Conservation (phyloP, 2,797 vertebrate species). For the Typhlichthys subterraneus region DNA sequence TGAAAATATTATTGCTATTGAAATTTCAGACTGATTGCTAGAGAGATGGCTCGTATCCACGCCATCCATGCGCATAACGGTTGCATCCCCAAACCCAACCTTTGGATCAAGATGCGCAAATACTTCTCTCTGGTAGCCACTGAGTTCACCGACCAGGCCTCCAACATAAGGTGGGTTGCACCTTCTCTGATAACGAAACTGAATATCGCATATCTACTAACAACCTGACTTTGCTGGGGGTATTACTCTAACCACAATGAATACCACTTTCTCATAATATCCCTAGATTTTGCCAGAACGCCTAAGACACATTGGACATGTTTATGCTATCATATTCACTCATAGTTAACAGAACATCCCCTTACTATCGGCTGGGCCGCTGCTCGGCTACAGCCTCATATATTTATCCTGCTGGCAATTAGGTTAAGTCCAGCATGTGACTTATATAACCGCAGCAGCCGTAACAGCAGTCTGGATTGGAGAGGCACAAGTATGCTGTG, state of each 20-base stretch:
- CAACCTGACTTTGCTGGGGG: too few relatives aligned
- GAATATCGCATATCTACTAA: too few relatives aligned
- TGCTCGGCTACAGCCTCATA: slow-evolving; percentile 24
- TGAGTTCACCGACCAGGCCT: slow-evolving; percentile 86
- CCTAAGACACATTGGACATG: too few relatives aligned
- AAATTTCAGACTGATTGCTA: slow-evolving; percentile 83
- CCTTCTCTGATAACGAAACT: background rate
- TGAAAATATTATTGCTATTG: background rate
- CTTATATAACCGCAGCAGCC: slow-evolving; percentile 61
- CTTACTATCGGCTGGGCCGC: slow-evolving; percentile 30
- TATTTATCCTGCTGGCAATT: slow-evolving; percentile 44
- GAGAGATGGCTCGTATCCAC: slow-evolving; percentile 94
- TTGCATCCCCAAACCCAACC: slow-evolving; percentile 90
- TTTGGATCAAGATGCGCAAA: slow-evolving; percentile 91
- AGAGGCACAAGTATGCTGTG: slow-evolving; percentile 60
- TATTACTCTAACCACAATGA: too few relatives aligned
- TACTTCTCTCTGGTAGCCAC: slow-evolving; percentile 91
- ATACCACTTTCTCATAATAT: too few relatives aligned
- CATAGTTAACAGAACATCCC: background rate
- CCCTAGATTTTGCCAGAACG: too few relatives aligned
- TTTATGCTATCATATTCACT: too few relatives aligned
- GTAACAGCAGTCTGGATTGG: slow-evolving; percentile 54
- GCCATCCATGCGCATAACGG: slow-evolving; percentile 92
- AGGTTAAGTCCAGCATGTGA: slow-evolving; percentile 46
- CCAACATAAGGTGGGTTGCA: slow-evolving; percentile 82